phyloP scores from a whole-genome alignment of 2,888 invertebrate species.

The Dicyrtomina minuta region DNA sequence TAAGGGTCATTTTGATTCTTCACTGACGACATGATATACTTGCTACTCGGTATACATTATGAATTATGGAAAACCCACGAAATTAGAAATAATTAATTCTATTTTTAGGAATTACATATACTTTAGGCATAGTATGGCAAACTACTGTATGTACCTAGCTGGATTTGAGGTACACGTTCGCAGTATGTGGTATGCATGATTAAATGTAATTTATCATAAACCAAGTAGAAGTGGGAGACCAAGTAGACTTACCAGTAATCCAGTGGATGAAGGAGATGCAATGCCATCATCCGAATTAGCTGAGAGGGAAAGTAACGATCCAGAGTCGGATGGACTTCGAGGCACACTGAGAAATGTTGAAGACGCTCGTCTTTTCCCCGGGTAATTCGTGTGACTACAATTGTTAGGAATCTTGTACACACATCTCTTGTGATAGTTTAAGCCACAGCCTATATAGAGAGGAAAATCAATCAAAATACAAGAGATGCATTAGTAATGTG shows the following conservation, averaged over 20 bases:
- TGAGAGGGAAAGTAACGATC: constrained; percentile 68
- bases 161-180: too few relatives aligned
- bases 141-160: too few relatives aligned
- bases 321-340: constrained; percentile 73
- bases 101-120: too few relatives aligned
- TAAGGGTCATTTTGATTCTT: too few relatives aligned
- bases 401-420: constrained; percentile 97
- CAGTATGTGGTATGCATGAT: too few relatives aligned
- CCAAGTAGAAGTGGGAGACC: too few relatives aligned
- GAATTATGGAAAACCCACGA: too few relatives aligned
- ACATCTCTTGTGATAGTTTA: constrained; percentile 97
- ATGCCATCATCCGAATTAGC: constrained; percentile 63
- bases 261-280: constrained; percentile 46
- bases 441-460: constrained; percentile 97
- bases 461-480: constrained; percentile 53
- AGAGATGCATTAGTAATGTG: neutral
- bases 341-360: constrained; percentile 61
- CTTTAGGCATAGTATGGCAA: too few relatives aligned
- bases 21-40: too few relatives aligned
- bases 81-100: too few relatives aligned
- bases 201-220: too few relatives aligned
- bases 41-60: too few relatives aligned
- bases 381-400: constrained; percentile 66
- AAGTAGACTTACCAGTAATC: constrained; percentile 81
- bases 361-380: constrained; percentile 54